phyloP scores from a whole-genome alignment of 2,888 invertebrate species.

The Rhagonycha lutea region DNA sequence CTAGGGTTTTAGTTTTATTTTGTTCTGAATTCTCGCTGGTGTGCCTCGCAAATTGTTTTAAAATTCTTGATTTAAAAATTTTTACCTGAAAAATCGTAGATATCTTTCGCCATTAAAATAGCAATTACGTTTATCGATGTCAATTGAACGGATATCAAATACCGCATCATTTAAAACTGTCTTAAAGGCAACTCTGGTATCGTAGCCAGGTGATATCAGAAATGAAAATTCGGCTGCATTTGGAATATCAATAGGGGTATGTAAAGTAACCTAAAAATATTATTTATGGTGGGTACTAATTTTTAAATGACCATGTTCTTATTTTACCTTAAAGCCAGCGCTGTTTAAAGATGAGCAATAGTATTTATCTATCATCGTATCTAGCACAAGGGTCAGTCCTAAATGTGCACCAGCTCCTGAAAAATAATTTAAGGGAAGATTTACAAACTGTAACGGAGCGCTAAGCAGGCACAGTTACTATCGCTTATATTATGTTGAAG shows the following conservation, averaged over 20 bases:
- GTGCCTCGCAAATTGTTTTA: too few species aligned
- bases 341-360: slow-evolving; percentile 80
- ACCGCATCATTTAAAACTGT: slow-evolving; percentile 71
- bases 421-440: slow-evolving; percentile 2
- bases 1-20: too few species aligned
- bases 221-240: slow-evolving; percentile 77
- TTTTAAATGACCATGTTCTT: not conserved
- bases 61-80: too few species aligned
- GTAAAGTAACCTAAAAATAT: slow-evolving; percentile 66
- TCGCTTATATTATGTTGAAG: too few species aligned
- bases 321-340: slow-evolving; percentile 14
- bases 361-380: slow-evolving; percentile 74
- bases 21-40: too few species aligned
- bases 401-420: slow-evolving; percentile 73
- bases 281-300: not conserved
- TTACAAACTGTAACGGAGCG: not conserved
- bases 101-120: slow-evolving; percentile 74
- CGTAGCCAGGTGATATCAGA: slow-evolving; percentile 71
- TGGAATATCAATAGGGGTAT: slow-evolving; percentile 81
- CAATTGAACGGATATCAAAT: slow-evolving; percentile 61
- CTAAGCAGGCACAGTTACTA: too few species aligned
- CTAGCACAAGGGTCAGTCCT: slow-evolving; percentile 72
- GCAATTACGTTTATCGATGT: slow-evolving; percentile 69
- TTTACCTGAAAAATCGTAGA: slow-evolving; percentile 64
- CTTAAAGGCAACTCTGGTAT: slow-evolving; percentile 69